Base-by-base conservation (phyloP, 2,888 invertebrate genomes). In the Hedychridium roseum region DNA sequence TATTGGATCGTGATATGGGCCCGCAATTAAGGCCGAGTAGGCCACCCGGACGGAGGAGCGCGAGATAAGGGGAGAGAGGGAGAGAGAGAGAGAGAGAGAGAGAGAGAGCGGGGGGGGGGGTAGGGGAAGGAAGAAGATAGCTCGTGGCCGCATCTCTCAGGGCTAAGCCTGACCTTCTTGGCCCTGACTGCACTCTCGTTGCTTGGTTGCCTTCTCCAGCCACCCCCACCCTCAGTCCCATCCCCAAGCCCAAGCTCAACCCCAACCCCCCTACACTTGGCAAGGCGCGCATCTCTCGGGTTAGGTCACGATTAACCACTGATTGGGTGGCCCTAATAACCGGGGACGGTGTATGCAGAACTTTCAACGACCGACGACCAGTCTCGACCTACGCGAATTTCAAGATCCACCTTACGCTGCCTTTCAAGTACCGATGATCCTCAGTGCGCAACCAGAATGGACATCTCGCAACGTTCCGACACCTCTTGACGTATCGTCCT, bases 1-100 rank as follows among this genome's bases (percentile, higher is more conserved):
- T 77, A 76, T 77, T 78, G 78, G 70, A 78, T 78, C 77, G 77
- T 77, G 78, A 78, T 78, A 76, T 70, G 74, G 73, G 64, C 69
- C 71, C 70, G 73, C 76, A 78, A 78, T 78, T 78, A 77, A 77
- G 76, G 74, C 70, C 72, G 73, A 75, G 75, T 76, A 76, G 78
- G 78, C 78, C 78, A 78, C 78, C 78, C 78, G 78, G 76, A 72
- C 73, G 72, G 74, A 65, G 59, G 56, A 63, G 66, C 68, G 60
- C 64, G 71, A 73, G 76, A 76, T 77, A 77, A 76, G 76, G 71
- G 70, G 70, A 71, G 73, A 68, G 66, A n/a, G n/a, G n/a, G n/a
- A n/a, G n/a, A n/a, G n/a, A n/a, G n/a, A n/a, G 72, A 74, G 66
- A 57, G 56, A 63, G 66, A 67, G 60, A 64, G 71, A 73, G 76